Evolutionary conservation across 2,113 vertebrate species (phyloP).

Genomic region (Zosterops hypoxanthus): DNA sequence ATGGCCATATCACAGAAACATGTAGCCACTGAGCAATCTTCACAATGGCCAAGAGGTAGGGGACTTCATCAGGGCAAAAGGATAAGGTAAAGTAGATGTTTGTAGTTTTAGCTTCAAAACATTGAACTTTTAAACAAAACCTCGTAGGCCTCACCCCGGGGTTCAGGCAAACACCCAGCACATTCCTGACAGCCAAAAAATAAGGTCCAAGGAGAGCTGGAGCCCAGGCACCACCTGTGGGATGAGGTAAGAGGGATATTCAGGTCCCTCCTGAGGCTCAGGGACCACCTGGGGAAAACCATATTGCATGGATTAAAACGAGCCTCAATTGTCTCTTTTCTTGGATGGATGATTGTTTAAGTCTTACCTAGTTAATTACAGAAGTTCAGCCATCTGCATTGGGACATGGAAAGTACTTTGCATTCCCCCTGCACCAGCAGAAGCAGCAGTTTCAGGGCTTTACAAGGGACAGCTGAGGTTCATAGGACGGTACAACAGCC

Average conservation of each 20-base stretch:
- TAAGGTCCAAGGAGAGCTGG: background rate
- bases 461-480: background rate
- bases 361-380: background rate
- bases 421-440: accelerated
- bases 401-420: background rate
- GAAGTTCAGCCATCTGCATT: background rate
- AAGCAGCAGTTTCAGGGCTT: background rate
- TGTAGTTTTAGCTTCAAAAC: background rate
- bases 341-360: background rate
- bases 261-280: background rate
- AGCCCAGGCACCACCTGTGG: accelerated
- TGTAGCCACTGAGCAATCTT: background rate
- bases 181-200: accelerated
- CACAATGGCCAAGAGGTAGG: background rate
- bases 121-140: background rate
- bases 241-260: background rate
- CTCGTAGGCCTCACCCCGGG: accelerated
- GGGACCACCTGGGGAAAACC: background rate
- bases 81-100: background rate
- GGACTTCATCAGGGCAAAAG: background rate
- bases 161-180: background rate
- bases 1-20: background rate
- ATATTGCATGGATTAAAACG: accelerated
- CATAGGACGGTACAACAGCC: background rate
- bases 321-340: accelerated